Evolutionary conservation across 2,797 vertebrate genomes (phyloP).

Genomic region (Hirundo rustica): DNA sequence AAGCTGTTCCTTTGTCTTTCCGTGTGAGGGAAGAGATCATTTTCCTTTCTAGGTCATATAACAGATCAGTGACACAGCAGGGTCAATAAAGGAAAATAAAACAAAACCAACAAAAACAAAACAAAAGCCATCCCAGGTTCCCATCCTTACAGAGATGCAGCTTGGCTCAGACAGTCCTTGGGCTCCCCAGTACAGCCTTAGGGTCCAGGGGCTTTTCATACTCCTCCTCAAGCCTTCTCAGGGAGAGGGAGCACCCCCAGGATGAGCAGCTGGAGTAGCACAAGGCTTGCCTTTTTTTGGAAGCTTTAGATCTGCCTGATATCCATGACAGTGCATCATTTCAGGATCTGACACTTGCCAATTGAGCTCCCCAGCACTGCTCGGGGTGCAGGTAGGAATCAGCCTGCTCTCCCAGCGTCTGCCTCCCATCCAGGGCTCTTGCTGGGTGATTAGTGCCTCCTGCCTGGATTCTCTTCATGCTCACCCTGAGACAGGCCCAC

Average conservation of each 20-base stretch:
- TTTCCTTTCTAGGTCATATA: constrained; percentile 55
- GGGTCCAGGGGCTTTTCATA: background rate
- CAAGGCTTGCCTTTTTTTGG: background rate
- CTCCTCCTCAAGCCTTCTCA: background rate
- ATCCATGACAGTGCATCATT: background rate
- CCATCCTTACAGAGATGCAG: background rate
- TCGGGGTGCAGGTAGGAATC: fast-evolving
- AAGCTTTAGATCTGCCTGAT: background rate
- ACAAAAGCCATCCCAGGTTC: background rate
- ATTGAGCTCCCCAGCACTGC: background rate
- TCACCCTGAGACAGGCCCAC: background rate
- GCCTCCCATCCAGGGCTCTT: background rate
- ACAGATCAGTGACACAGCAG: constrained; percentile 1
- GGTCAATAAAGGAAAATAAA: background rate
- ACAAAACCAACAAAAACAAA: background rate
- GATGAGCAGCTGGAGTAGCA: background rate
- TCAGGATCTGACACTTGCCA: background rate
- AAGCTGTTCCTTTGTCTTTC: constrained; percentile 35
- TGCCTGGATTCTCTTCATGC: background rate
- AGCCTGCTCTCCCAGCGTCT: background rate
- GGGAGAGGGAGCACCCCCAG: background rate
- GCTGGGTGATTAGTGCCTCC: background rate
- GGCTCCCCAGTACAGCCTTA: background rate
- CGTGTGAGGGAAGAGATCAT: background rate
- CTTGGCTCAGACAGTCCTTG: background rate